Evolutionary conservation across 2,888 invertebrate species (phyloP), one percentile per base, ranked within the genome.

Genomic region (Stegana nigrithorax): DNA sequence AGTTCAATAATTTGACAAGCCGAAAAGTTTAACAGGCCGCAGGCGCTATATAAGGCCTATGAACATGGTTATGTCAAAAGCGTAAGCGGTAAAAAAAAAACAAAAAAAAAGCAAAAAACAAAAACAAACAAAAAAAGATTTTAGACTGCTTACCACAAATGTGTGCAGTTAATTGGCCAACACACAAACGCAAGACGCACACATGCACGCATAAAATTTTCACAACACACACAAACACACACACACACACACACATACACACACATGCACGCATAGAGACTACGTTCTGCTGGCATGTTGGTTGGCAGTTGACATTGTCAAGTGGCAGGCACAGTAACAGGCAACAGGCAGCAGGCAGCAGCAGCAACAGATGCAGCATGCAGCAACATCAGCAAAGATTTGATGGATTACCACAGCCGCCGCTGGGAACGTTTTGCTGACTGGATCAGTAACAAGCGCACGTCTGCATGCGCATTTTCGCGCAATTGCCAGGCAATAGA

Each of bases 1-100:
- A 55, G 53, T 55, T 32, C 53, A 55, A 55, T 55, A 55, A 55
- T 55, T 55, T 55, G 53, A 55, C 53, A 55, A 36, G 53, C 53
- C 53, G 53, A 55, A 55, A n/a, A 55, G 32, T 55, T 26, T 55
- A 55, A 17, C 36, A 36, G 53, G 12, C 21, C 25, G 12, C 17
- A 17, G n/a, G 50, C 26, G 12, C 53, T 55, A 27, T 55, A 55
- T 55, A 55, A 21, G 53, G 53, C 14, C 29, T 6, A 55, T 32
- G 36, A 36, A 55, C 53, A 55, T 55, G 53, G 53, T 36, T 55
- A 55, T 55, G 53, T 55, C 53, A 55, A 36, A 23, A 55, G 21
- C 21, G 19, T 32, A 55, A 32, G 36, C 32, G 32, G 53, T 55
- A 36, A 55, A 55, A 55, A 55, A 55, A n/a, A n/a, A n/a, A n/a